Percentiles rank a stretch among this genome's conserved stretches.
Conservation (phyloP, 2,888 invertebrate genomes). For the Calameuta idolon region DNA sequence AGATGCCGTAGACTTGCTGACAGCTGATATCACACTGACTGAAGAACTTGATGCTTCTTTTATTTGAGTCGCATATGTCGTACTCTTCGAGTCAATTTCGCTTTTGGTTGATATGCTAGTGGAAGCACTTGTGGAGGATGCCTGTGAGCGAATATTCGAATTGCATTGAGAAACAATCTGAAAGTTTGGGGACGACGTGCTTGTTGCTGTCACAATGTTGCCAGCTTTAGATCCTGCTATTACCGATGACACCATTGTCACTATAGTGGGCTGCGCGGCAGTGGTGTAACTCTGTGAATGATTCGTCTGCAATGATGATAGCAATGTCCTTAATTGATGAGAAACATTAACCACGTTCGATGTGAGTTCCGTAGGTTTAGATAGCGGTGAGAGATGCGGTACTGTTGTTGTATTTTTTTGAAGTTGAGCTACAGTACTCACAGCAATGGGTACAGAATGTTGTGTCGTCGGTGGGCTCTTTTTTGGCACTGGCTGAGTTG, state of each 20-base stretch:
- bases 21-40: conserved; percentile 56
- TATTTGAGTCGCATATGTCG: conserved; percentile 33
- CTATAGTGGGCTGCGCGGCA: conserved; percentile 66
- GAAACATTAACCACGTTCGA: conserved; percentile 80
- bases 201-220: conserved; percentile 55
- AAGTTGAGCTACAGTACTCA: conserved; percentile 54
- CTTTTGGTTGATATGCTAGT: conserved; percentile 27
- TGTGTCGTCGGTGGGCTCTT: conserved; percentile 41
- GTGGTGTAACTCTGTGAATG: conserved; percentile 64
- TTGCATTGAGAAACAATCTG: conserved; percentile 23
- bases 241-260: conserved; percentile 69
- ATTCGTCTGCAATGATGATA: conserved; percentile 75
- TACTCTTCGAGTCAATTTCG: conserved; percentile 35
- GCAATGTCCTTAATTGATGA: conserved; percentile 75
- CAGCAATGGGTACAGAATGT: conserved; percentile 46
- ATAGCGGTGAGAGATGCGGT: conserved; percentile 78
- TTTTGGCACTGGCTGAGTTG: conserved; percentile 21
- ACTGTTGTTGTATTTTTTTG: conserved; percentile 69
- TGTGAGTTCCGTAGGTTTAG: conserved; percentile 79
- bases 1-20: conserved; percentile 61
- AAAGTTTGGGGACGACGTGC: conserved; percentile 49
- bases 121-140: conserved; percentile 1
- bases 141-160: conserved; percentile 38
- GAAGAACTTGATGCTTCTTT: conserved; percentile 45
- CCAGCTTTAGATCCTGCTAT: conserved; percentile 64